Base-by-base conservation (phyloP, 2,113 vertebrate genomes). In the Morone saxatilis region DNA sequence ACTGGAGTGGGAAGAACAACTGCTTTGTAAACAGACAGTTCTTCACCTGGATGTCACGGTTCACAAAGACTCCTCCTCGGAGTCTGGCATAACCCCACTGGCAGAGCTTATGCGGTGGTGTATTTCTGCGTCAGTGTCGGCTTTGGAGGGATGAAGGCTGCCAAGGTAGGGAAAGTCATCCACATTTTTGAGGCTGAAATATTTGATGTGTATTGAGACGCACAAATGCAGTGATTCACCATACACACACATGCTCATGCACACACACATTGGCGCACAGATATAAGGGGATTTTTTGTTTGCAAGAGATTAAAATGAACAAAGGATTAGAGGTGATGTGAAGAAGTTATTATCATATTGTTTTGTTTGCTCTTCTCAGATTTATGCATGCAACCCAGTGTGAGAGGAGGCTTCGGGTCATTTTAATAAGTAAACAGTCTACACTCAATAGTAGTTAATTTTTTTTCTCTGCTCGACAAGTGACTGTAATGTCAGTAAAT, bases 31-130 rank as follows among this genome's bases (percentile, higher is more conserved):
- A 94, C 88, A 86, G 88, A 80, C 85, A 87, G 77, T 91, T 91
- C 81, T 85, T 94, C 92, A 89, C 90, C 91, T 90, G 88, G 83
- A 89, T 89, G 93, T 92, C 91, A 92, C 70, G 86, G 91, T 92
- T 92, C 91, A 89, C 89, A 88, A 81, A 92, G 84, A 86, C 84
- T 85, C 80, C 77, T 92, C 85, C 85, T 88, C 78, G 4, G 83
- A 87, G 80, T 88, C 78, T 87, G 87, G 87, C 85, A 80, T 84
- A 87, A 87, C 90, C 89, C 78, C 83, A 86, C 76, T 82, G 88
- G 84, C 89, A 88, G 84, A 86, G 82, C 85, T 91, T 81, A 79
- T 76, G 86, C 74, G 53, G 36, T 72, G 83, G 83, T 85, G 85
- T 91, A 89, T 93, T 93, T 90, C 87, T 92, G 91, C 82, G 87